phyloP scores from a whole-genome alignment of 2,797 vertebrate genomes.

The Myotis daubentonii region DNA sequence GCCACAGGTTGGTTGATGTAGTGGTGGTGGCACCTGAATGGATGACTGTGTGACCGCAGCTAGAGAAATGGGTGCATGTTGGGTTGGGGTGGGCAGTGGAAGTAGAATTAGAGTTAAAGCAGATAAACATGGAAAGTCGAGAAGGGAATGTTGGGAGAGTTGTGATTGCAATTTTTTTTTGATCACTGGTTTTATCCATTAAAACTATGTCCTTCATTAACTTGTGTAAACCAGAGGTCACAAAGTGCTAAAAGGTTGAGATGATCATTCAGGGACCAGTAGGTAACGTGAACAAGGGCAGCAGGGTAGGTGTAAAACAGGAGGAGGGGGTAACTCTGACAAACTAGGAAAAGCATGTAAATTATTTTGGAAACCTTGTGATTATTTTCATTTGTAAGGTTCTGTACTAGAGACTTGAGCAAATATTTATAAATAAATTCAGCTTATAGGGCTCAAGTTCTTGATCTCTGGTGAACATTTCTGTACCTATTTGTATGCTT shows the following conservation, averaged over 20 bases:
- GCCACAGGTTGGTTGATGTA: neutral
- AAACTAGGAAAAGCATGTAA: neutral
- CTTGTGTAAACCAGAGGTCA: neutral
- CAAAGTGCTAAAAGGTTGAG: neutral
- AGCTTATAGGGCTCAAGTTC: neutral
- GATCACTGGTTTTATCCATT: neutral
- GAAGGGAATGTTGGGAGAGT: neutral
- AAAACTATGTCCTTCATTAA: neutral
- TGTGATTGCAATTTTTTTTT: neutral
- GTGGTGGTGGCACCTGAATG: neutral
- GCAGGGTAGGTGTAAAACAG: neutral
- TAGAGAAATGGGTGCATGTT: neutral
- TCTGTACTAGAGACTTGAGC: neutral
- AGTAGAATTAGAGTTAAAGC: neutral
- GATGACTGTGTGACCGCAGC: neutral
- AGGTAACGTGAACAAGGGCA: neutral
- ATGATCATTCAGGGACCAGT: neutral
- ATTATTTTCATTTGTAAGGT: neutral
- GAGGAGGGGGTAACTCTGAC: neutral
- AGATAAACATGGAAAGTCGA: neutral
- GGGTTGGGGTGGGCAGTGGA: rapidly evolving
- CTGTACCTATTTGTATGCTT: neutral
- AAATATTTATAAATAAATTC: neutral
- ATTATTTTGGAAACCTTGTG: neutral
- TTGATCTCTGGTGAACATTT: neutral